Evolutionary conservation across 2,113 vertebrate species (phyloP), one percentile per base, ranked within the genome.

Genomic region (Rhabdomys dilectus): DNA sequence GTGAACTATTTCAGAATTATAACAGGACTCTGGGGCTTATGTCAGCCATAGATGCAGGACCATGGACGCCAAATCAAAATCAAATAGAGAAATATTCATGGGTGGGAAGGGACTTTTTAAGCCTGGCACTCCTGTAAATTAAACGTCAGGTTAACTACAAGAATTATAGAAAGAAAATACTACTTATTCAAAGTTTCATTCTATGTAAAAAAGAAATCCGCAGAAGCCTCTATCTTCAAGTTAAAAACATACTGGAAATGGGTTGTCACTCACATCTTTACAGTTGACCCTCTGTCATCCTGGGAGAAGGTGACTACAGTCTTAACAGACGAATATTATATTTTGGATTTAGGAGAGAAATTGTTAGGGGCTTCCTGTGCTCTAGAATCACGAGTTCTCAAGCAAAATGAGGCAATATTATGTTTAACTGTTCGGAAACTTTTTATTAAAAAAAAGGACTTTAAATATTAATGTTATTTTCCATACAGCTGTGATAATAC

Each of bases 401-500:
- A 70, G 96, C 94, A 97, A 96, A 97, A 96, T 36, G 88, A 98
- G 72, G 96, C 64, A 2, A 94, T 91, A 12, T 89, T 96, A 77
- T 96, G 84, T 96, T 93, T 96, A 95, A 70, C 85, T 86, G 91
- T 98, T 97, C 97, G 96, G 98, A 98, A 98, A 98, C 88, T 98
- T 96, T 97, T 98, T 98, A 98, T 99, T 98, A 97, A 96, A 98
- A 97, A 97, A 98, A 97, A 98, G 97, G 85, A 76, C 51, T 62
- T 96, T 97, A 97, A 95, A 93, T 96, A 98, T 97, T 98, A 98
- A 98, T 95, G 97, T 95, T 98, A 97, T 98, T 98, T 97, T 89
- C 95, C 98, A 97, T 98, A 98, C 98, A 98, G 68, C 84, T 98
- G 88, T 98, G 98, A 97, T 98, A 98, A 99, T 98, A 98, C 98